Base-by-base conservation (phyloP, 2,113 vertebrate species). In the Sorex araneus region DNA sequence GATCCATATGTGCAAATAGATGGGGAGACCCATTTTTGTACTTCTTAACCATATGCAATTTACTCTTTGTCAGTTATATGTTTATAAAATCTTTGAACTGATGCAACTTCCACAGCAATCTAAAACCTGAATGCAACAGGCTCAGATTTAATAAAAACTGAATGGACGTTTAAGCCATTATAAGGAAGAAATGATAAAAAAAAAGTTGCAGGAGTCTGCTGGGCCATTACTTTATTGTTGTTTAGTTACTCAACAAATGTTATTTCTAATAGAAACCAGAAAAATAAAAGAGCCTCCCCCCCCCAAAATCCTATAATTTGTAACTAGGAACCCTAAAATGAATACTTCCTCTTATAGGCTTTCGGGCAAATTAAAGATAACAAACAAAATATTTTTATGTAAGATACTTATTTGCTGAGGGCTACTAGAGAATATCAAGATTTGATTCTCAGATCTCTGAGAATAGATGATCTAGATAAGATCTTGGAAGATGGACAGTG, bases 221-320 rank as follows among this genome's bases (percentile, higher is more conserved):
- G 70, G 64, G 21, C 28, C 64, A 82, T 47, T 80, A 45, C 76
- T 64, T 63, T 11, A 87, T 90, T 6, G 69, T 60, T 74, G 69
- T 69, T 63, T 80, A 32, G 8, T 84, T 36, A 71, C 64, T 81
- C 25, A 74, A 91, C 34, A 85, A 79, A 63, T 74, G 54, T 54
- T 69, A 50, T 73, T 93, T 90, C 34, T 83, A 94, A 43, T 28
- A 89, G 27, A 84, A 90, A 85, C 16, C 27, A 84, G 12, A 15
- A 82, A 85, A 83, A 47, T 83, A 86, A 74, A 64, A 77, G 30
- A 94, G 81, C 15, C 70, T 11, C n/a, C n/a, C n/a, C n/a, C n/a
- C n/a, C n/a, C 57, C 47, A 74, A 34, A 90, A 92, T 47, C n/a
- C 15, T 88, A 84, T 28, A 74, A 92, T 23, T 64, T 85, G 1